These are phyloP conservation scores for human DNA, from an alignment of 2,113 vertebrate species.

Conservation along the genomic window DNA sequence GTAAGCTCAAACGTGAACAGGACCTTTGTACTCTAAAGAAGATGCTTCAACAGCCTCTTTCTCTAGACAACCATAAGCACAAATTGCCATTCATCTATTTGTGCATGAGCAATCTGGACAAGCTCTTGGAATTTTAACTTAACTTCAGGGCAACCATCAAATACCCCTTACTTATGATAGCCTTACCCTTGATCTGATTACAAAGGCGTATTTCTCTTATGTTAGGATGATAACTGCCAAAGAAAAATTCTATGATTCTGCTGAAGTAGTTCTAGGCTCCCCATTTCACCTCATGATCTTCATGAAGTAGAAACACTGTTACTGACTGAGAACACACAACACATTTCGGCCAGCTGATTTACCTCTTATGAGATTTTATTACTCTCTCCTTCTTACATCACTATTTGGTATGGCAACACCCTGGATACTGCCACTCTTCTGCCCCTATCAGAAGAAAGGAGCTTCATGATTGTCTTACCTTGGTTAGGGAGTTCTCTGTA, in stretches of 20 bases:
- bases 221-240: neutral
- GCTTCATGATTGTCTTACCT: neutral
- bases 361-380: neutral
- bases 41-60: too few relatives aligned
- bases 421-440: neutral
- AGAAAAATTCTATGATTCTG: neutral
- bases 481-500: neutral
- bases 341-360: neutral
- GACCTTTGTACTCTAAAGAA: neutral
- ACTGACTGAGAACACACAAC: neutral
- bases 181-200: neutral
- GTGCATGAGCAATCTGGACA: neutral
- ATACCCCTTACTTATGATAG: neutral
- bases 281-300: neutral
- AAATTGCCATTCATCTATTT: neutral
- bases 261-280: neutral
- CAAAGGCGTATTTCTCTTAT: neutral
- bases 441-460: neutral
- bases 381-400: neutral
- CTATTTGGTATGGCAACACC: neutral
- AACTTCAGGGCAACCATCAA: neutral
- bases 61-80: neutral
- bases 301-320: neutral
- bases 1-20: neutral
- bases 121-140: neutral